These are phyloP conservation scores for Triops longicaudatus DNA, from an alignment of 1,140 invertebrate genomes.

Conservation along the genomic window DNA sequence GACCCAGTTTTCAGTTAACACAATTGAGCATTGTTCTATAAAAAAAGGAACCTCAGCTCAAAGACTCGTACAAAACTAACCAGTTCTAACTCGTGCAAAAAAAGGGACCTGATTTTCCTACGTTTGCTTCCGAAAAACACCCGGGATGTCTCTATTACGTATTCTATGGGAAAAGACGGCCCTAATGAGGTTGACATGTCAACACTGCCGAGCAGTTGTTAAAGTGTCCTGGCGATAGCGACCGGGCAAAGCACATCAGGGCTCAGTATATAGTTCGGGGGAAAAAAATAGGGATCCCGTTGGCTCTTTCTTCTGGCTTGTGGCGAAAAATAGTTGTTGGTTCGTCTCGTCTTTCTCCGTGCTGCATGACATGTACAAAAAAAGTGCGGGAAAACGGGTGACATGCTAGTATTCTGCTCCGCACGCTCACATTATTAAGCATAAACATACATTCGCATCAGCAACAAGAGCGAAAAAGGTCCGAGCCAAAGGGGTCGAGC, in stretches of 20 bases:
- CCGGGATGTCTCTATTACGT: not conserved
- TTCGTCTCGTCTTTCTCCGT: not conserved
- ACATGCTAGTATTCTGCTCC: not conserved
- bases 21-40: not conserved
- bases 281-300: not conserved
- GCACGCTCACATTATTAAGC: not conserved
- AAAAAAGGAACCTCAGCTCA: not conserved
- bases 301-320: not conserved
- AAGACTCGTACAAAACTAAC: too few relatives aligned
- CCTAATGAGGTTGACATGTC: slow-evolving; percentile 7
- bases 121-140: too few relatives aligned
- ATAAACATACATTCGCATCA: not conserved
- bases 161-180: slow-evolving; percentile 11
- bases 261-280: too few relatives aligned
- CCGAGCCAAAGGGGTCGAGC: not conserved
- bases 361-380: not conserved
- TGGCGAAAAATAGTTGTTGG: too few relatives aligned
- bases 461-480: not conserved
- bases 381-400: not conserved
- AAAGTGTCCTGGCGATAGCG: slow-evolving; percentile 3
- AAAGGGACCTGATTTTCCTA: too few relatives aligned
- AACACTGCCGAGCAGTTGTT: slow-evolving; percentile 7
- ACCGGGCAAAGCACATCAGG: not conserved
- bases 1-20: too few relatives aligned
- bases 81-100: too few relatives aligned